phyloP scores from a whole-genome alignment of 2,113 vertebrate genomes.

The Halcyon senegalensis region DNA sequence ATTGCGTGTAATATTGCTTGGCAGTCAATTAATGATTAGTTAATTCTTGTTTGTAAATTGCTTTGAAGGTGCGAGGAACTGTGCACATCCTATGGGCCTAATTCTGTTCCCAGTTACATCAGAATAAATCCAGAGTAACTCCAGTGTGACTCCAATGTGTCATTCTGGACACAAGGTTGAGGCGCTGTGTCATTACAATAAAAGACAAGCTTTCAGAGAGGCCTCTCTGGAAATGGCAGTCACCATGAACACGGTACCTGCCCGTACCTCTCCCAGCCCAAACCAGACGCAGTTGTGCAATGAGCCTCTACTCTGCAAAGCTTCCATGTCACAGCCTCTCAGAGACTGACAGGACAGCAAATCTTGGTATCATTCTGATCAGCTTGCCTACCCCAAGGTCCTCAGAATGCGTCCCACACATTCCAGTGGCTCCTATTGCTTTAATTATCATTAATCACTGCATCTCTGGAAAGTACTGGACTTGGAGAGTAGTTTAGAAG shows the following conservation, averaged over 20 bases:
- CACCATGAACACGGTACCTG: not conserved
- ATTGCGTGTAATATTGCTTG: constrained; percentile 53
- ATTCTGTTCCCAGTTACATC: not conserved
- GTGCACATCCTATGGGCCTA: not conserved
- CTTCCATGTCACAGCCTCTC: not conserved
- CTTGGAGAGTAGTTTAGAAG: not conserved
- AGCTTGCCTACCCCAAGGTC: not conserved
- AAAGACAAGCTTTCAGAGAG: not conserved
- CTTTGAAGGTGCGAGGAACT: constrained; percentile 52
- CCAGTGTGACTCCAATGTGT: not conserved
- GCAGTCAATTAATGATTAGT: constrained; percentile 61
- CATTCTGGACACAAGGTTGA: not conserved
- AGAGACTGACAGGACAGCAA: not conserved
- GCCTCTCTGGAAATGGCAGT: not conserved
- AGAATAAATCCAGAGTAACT: not conserved
- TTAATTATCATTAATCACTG: not conserved
- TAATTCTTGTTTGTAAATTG: constrained; percentile 64
- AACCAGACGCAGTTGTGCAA: not conserved
- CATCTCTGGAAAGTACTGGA: not conserved
- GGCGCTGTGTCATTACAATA: not conserved
- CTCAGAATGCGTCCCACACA: not conserved
- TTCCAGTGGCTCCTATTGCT: not conserved
- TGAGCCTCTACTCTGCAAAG: not conserved
- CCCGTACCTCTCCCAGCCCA: not conserved
- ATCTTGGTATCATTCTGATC: not conserved